Conservation (phyloP, 2,888 invertebrate genomes). For the Halocaridina rubra region DNA sequence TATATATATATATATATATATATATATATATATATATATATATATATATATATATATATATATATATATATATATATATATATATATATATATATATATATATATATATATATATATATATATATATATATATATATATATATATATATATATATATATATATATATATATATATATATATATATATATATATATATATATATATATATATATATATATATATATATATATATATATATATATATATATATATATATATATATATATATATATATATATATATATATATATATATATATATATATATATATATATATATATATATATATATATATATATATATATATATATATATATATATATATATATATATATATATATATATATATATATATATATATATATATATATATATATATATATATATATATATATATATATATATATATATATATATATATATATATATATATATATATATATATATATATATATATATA, state of each 20-base stretch:
- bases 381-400: neutral
- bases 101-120: neutral
- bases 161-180: neutral
- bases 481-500: neutral
- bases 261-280: neutral
- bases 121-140: neutral
- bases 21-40: neutral
- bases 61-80: neutral
- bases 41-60: neutral
- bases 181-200: neutral
- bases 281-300: neutral
- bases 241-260: neutral
- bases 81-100: neutral
- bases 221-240: neutral
- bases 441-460: neutral
- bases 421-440: neutral
- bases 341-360: neutral
- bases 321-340: neutral
- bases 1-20: neutral
- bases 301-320: neutral
- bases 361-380: neutral
- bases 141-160: neutral
- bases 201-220: neutral
- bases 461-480: neutral
- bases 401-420: neutral